These are phyloP conservation scores for Spodoptera picta DNA, from an alignment of 2,888 invertebrate genomes.

Conservation along the genomic window DNA sequence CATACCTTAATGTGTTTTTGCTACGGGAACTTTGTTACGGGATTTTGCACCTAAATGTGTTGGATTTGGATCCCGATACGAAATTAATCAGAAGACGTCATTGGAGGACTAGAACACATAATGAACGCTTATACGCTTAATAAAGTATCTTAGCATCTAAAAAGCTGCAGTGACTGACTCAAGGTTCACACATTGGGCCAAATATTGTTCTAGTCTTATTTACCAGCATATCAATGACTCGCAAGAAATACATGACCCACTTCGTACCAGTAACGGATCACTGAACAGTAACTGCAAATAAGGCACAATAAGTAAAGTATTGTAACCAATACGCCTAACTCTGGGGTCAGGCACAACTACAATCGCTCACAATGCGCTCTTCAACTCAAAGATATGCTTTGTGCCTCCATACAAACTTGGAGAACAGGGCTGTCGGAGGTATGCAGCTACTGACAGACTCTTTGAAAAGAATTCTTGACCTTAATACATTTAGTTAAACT, in stretches of 20 bases:
- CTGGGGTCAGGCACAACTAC: constrained; percentile 20
- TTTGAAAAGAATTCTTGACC: constrained; percentile 26
- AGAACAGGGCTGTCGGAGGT: constrained; percentile 26
- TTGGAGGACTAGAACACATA: too few relatives aligned
- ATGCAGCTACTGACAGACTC: not conserved
- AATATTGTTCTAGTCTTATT: not conserved
- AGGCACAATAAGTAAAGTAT: constrained; percentile 19
- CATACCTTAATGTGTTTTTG: too few relatives aligned
- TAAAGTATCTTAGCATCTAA: too few relatives aligned
- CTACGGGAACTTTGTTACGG: too few relatives aligned
- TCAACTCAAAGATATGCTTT: constrained; percentile 30
- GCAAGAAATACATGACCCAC: not conserved
- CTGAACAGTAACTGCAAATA: constrained; percentile 13
- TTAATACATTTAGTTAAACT: constrained; percentile 19
- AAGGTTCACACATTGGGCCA: too few relatives aligned
- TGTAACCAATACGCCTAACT: constrained; percentile 12
- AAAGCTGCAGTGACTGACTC: too few relatives aligned
- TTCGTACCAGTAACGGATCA: constrained; percentile 1
- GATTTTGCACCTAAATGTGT: too few relatives aligned
- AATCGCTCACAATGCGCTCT: constrained; percentile 25
- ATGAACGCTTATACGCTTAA: too few relatives aligned
- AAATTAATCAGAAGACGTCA: too few relatives aligned
- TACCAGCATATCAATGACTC: too few relatives aligned
- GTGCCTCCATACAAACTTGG: constrained; percentile 5
- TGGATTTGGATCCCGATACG: too few relatives aligned